Evolutionary conservation across 2,797 vertebrate species (phyloP).

Genomic region (Siniperca undulata): DNA sequence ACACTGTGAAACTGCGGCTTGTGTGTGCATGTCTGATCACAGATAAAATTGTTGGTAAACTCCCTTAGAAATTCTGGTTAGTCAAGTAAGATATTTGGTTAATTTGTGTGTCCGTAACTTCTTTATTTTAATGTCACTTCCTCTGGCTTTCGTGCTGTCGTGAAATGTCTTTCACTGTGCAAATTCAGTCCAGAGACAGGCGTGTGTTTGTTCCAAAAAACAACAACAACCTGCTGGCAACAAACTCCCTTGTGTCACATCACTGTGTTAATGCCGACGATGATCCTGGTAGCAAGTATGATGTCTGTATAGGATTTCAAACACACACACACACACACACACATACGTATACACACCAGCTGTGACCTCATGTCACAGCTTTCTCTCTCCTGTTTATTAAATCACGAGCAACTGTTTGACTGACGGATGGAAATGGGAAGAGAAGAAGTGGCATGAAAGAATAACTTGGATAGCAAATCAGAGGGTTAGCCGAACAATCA

Average conservation of each 20-base stretch:
- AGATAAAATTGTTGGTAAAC: not conserved
- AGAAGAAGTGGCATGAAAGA: conserved; percentile 5
- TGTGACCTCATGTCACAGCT: conserved; percentile 75
- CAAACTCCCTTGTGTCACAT: conserved; percentile 39
- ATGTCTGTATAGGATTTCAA: conserved; percentile 56
- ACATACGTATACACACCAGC: conserved; percentile 59
- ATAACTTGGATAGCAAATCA: conserved; percentile 3
- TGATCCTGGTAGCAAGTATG: conserved; percentile 47
- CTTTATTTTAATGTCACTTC: not conserved
- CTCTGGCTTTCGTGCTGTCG: not conserved
- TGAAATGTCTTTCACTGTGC: not conserved
- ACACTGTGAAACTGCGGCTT: conserved; percentile 1
- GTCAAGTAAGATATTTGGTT: not conserved
- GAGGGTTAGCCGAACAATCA: not conserved
- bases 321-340: conserved; percentile 43
- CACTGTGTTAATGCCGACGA: conserved; percentile 53
- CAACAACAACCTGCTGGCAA: conserved; percentile 41
- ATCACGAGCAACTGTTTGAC: conserved; percentile 72
- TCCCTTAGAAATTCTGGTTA: not conserved
- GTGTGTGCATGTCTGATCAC: not conserved
- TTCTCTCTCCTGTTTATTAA: conserved; percentile 72
- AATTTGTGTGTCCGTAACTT: not conserved
- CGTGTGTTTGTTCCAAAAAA: conserved; percentile 24
- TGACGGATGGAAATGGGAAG: conserved; percentile 14
- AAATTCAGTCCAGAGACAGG: not conserved